Base-by-base conservation (phyloP, 2,113 vertebrate genomes). In the Ranitomeya variabilis region DNA sequence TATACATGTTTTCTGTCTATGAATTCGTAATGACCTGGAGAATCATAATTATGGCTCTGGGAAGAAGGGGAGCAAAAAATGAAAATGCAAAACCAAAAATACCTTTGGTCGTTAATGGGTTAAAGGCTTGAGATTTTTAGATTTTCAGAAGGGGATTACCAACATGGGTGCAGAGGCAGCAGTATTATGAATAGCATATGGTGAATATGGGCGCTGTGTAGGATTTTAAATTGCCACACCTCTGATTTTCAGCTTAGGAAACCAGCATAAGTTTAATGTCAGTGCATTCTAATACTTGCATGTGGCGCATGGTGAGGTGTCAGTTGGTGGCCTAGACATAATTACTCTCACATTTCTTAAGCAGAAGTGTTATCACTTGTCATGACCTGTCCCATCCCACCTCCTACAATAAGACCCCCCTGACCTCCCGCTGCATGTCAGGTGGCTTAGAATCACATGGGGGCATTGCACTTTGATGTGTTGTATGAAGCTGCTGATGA, bases 381-480 rank as follows among this genome's bases (percentile, higher is more conserved):
- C 77, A 2, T 82, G 64, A 67, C 69, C 80, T 71, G 80, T 54
- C 52, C 80, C n/a, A 64, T 78, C 12, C 69, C 73, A 78, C 73
- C 87, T 74, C 67, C 14, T 23, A 67, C 64, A 31, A 77, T 9
- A 64, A 89, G 67, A 71, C 59, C 71, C 57, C 14, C 60, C 8
- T 78, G 87, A 89, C 67, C 87, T 84, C 87, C 81, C 26, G 81
- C 81, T 66, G 87, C 26, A 45, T 55, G 51, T 84, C 81, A 89
- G 87, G 87, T 89, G 87, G 87, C 81, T 67, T 73, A 83, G 8
- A 66, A 89, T 37, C 87, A 84, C 55, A 89, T 78, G 59, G 45
- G 80, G 81, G 45, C 51, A 66, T 83, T 83, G 57, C 54, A 64
- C 87, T 89, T 89, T 89, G 87, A 89, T 89, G 87, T 89, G n/a